Conservation (phyloP, 1,140 invertebrate genomes). For the Leptopilina clavipes region DNA sequence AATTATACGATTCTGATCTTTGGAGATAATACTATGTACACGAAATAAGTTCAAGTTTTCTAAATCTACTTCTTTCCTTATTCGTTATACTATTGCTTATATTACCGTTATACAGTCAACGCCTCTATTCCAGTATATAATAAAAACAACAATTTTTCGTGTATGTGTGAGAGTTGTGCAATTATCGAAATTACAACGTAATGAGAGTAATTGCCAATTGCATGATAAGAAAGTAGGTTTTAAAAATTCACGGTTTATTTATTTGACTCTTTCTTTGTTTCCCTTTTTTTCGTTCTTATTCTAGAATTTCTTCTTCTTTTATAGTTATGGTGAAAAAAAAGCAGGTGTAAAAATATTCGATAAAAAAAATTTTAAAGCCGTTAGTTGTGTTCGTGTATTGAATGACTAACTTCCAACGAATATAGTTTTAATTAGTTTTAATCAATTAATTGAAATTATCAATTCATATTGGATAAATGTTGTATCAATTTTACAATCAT, state of each 20-base stretch:
- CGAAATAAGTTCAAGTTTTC: not conserved
- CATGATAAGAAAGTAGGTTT: slow-evolving; percentile 17
- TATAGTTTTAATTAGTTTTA: no score
- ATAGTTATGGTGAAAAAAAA: no score
- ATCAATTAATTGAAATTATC: no score
- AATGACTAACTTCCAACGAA: no score
- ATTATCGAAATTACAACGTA: slow-evolving; percentile 8
- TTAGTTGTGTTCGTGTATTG: no score
- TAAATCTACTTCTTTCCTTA: not conserved
- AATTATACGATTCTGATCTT: slow-evolving; percentile 32
- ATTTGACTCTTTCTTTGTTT: not conserved
- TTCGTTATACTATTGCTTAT: not conserved
- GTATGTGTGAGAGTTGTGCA: not conserved
- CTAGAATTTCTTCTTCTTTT: no score
- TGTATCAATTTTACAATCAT: no score
- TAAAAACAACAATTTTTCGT: not conserved
- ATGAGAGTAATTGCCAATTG: slow-evolving; percentile 3
- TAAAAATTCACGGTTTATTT: not conserved
- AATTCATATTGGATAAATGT: no score
- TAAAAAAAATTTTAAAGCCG: no score
- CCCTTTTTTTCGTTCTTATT: not conserved
- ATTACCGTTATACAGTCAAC: slow-evolving; percentile 1
- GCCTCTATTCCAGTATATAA: not conserved
- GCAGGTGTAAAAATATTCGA: no score
- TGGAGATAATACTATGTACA: not conserved